phyloP scores from a whole-genome alignment of 2,888 invertebrate species.

The Mesodorylaimus sp. region DNA sequence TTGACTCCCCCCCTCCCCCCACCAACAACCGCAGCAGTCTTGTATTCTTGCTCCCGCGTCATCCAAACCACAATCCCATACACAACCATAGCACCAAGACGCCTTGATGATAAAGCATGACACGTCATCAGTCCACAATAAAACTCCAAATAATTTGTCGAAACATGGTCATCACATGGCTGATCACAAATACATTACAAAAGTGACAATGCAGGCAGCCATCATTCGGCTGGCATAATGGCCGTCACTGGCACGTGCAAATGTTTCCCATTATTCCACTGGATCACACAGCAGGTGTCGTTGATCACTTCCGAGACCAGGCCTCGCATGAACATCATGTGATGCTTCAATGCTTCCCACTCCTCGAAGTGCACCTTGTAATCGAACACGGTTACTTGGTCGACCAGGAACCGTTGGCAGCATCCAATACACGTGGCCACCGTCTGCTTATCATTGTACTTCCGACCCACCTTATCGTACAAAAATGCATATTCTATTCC shows the following conservation, averaged over 20 bases:
- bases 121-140: too few species aligned
- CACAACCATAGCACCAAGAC: too few species aligned
- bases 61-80: too few species aligned
- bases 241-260: conserved; percentile 8
- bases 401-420: background rate
- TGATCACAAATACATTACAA: too few species aligned
- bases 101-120: too few species aligned
- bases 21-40: too few species aligned
- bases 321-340: conserved; percentile 7
- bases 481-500: conserved; percentile 10
- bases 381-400: conserved; percentile 10
- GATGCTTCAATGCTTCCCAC: conserved; percentile 9
- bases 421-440: conserved; percentile 11
- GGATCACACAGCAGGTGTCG: conserved; percentile 4
- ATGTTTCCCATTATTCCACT: conserved; percentile 5
- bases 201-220: too few species aligned
- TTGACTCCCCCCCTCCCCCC: too few species aligned
- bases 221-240: conserved; percentile 3
- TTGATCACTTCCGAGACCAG: background rate
- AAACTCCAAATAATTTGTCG: too few species aligned
- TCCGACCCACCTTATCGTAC: conserved; percentile 9
- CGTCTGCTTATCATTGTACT: conserved; percentile 10
- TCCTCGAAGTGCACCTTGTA: conserved; percentile 8
- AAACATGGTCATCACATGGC: too few species aligned
- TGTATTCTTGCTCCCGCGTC: too few species aligned